phyloP scores from a whole-genome alignment of 2,113 vertebrate species.

The Mormyrus iriodes region DNA sequence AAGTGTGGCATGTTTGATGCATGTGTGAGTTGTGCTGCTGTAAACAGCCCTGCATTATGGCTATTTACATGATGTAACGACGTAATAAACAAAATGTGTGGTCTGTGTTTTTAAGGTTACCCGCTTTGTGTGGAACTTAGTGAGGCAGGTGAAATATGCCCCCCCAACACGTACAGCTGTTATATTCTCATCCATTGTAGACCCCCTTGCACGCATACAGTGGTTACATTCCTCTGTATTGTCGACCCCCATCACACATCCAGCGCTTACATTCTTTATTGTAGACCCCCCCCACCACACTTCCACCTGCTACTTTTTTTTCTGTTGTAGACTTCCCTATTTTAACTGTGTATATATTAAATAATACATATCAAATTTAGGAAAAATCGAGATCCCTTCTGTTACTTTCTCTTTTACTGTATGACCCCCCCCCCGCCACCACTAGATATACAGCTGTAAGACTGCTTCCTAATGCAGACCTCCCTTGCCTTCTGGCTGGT shows the following conservation, averaged over 20 bases:
- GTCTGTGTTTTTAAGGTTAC: not conserved
- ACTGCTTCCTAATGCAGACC: not conserved
- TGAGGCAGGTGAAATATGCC: not conserved
- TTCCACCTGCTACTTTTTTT: too few species aligned
- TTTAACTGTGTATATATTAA: too few species aligned
- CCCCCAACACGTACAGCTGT: not conserved
- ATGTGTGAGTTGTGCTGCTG: not conserved
- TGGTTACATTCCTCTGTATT: not conserved
- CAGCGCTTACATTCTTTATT: not conserved
- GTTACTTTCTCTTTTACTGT: not conserved
- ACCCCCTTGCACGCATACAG: not conserved
- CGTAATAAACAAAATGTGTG: not conserved
- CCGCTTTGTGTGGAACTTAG: not conserved
- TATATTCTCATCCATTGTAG: not conserved
- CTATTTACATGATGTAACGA: not conserved
- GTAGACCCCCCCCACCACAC: too few species aligned
- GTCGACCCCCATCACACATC: not conserved
- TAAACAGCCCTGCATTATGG: not conserved
- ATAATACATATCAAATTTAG: too few species aligned
- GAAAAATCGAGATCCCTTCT: too few species aligned
- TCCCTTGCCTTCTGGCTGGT: not conserved
- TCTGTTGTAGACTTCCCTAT: too few species aligned
- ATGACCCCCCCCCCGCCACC: not conserved
- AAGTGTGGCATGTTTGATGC: not conserved
- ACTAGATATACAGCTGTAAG: not conserved